A percentile compares a stretch with the other conserved stretches of the same genome.
Evolutionary conservation across 2,113 vertebrate species (phyloP).

Genomic region (Strix uralensis): DNA sequence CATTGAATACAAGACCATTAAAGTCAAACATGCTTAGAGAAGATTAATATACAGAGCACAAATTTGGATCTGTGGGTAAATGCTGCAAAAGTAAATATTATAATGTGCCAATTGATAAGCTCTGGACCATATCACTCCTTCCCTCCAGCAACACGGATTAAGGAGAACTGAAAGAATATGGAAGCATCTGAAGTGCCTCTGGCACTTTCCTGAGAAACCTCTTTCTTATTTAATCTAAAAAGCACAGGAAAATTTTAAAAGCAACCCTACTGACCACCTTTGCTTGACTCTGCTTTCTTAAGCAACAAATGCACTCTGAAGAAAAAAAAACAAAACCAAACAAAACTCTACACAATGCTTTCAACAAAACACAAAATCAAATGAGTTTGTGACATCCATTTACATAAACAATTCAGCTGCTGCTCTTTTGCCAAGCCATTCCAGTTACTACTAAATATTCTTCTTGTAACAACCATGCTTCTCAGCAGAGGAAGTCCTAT

Average conservation of each 20-base stretch:
- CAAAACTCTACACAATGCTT: background rate
- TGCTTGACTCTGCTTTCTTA: background rate
- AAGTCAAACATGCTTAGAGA: constrained; percentile 4
- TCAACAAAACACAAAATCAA: background rate
- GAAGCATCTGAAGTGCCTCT: background rate
- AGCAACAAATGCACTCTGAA: background rate
- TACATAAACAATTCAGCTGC: background rate
- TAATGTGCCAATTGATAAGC: background rate
- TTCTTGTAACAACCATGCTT: background rate
- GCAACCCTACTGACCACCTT: background rate
- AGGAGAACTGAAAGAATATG: background rate
- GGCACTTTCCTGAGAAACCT: background rate
- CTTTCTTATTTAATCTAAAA: background rate
- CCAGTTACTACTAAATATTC: background rate
- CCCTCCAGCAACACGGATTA: background rate
- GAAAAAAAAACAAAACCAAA: background rate
- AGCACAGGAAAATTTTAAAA: background rate
- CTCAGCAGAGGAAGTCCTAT: background rate
- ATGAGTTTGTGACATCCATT: background rate
- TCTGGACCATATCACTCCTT: background rate
- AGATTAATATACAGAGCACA: background rate
- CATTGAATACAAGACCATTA: background rate
- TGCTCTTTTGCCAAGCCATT: background rate
- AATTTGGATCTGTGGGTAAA: background rate
- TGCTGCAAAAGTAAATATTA: background rate